phyloP scores from a whole-genome alignment of 2,888 invertebrate genomes.

The Drosophila monieri region DNA sequence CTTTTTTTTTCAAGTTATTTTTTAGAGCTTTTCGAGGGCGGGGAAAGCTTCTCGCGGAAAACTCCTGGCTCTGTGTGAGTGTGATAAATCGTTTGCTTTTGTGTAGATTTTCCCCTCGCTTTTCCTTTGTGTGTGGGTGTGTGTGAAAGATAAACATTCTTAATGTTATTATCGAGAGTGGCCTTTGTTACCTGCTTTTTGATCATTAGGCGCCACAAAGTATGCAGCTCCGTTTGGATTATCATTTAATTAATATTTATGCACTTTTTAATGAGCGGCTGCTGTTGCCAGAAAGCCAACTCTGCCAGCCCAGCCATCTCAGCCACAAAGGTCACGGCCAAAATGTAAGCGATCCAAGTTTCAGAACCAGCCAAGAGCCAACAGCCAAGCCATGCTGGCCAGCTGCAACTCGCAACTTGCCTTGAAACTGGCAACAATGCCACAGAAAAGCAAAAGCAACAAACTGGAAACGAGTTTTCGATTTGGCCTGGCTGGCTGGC shows the following conservation, averaged over 20 bases:
- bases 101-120: slow-evolving; percentile 46
- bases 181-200: slow-evolving; percentile 53
- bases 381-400: slow-evolving; percentile 60
- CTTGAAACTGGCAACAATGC: slow-evolving; percentile 65
- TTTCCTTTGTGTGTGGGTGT: neutral
- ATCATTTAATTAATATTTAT: slow-evolving; percentile 78
- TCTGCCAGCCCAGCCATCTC: slow-evolving; percentile 35
- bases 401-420: slow-evolving; percentile 59
- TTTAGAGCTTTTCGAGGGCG: slow-evolving; percentile 36
- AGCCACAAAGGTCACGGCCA: slow-evolving; percentile 73
- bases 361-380: slow-evolving; percentile 35
- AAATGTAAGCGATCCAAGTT: slow-evolving; percentile 61
- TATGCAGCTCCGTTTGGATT: slow-evolving; percentile 62
- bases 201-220: slow-evolving; percentile 66
- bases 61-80: slow-evolving; percentile 26
- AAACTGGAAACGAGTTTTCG: slow-evolving; percentile 56
- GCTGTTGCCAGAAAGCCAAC: neutral
- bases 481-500: slow-evolving; percentile 30
- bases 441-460: slow-evolving; percentile 32
- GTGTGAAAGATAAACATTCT: slow-evolving; percentile 68
- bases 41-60: slow-evolving; percentile 36
- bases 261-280: slow-evolving; percentile 55
- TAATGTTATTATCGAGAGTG: slow-evolving; percentile 72
- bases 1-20: slow-evolving; percentile 21
- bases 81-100: slow-evolving; percentile 60